phyloP scores from a whole-genome alignment of 1,140 invertebrate genomes.

The Sesamia nonagrioides region DNA sequence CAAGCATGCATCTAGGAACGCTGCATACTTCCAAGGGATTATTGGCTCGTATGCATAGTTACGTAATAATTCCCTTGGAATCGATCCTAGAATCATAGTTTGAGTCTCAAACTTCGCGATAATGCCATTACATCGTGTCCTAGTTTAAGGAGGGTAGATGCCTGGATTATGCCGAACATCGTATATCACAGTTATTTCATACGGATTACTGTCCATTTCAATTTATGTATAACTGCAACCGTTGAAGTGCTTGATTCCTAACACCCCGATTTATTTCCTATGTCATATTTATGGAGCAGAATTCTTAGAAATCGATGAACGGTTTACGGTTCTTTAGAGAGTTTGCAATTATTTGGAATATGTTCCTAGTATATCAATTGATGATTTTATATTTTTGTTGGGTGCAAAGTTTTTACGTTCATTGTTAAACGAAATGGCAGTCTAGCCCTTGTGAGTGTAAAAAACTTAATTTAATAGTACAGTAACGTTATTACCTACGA shows the following conservation, averaged over 20 bases:
- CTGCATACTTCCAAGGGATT: constrained; percentile 18
- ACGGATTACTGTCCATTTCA: constrained; percentile 43
- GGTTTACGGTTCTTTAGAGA: neutral
- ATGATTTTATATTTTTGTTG: neutral
- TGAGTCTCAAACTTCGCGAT: constrained; percentile 39
- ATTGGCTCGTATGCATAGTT: constrained; percentile 34
- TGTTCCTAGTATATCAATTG: too few species aligned
- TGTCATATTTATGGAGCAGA: constrained; percentile 23
- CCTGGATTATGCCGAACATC: constrained; percentile 42
- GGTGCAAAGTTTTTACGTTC: constrained; percentile 14
- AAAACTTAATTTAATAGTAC: constrained; percentile 39
- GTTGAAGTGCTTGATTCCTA: constrained; percentile 17
- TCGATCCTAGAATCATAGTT: constrained; percentile 30
- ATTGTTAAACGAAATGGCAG: constrained; percentile 2
- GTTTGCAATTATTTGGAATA: constrained; percentile 3
- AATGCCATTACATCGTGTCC: constrained; percentile 42
- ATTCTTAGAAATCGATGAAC: constrained; percentile 17
- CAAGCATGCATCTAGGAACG: constrained; percentile 22
- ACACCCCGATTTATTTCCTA: constrained; percentile 31
- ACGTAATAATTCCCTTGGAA: constrained; percentile 25
- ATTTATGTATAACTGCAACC: constrained; percentile 31
- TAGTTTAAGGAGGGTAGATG: constrained; percentile 39
- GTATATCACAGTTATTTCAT: constrained; percentile 39
- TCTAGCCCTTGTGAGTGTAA: constrained; percentile 27
- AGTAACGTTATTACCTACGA: constrained; percentile 52